A percentile compares a stretch with the other conserved stretches of the same genome.
Conservation (phyloP, 1,140 invertebrate genomes). For the Stegodyphus mimosarum region DNA sequence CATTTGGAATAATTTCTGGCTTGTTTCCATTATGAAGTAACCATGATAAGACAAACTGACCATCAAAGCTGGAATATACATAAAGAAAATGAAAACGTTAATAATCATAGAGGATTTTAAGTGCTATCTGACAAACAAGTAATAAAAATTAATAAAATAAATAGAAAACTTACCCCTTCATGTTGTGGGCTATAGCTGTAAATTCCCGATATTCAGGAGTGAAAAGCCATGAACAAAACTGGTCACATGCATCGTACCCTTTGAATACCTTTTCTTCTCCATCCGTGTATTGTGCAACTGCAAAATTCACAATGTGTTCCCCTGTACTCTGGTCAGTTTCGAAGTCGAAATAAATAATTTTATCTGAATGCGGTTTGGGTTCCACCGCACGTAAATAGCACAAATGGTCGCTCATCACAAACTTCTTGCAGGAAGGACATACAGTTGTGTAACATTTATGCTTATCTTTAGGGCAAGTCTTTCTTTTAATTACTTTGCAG, state of each 20-base stretch:
- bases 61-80: constrained; percentile 12
- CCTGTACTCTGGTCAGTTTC: not conserved
- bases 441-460: not conserved
- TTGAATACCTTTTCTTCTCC: constrained; percentile 5
- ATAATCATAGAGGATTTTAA: not conserved
- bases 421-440: not conserved
- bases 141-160: not conserved
- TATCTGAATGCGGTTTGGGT: not conserved
- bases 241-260: not conserved
- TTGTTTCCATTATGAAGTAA: constrained; percentile 7
- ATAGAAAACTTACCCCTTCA: not conserved
- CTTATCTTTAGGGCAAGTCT: not conserved
- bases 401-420: not conserved
- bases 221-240: constrained; percentile 4
- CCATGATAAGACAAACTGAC: not conserved
- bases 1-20: constrained; percentile 4
- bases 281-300: not conserved
- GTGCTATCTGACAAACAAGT: not conserved
- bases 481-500: not conserved
- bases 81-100: not conserved
- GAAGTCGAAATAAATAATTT: not conserved
- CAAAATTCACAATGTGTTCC: not conserved
- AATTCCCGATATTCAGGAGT: not conserved
- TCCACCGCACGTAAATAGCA: not conserved
- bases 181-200: constrained; percentile 71